Conservation (phyloP, 2,888 invertebrate genomes). For the Blastobasis adustella region DNA sequence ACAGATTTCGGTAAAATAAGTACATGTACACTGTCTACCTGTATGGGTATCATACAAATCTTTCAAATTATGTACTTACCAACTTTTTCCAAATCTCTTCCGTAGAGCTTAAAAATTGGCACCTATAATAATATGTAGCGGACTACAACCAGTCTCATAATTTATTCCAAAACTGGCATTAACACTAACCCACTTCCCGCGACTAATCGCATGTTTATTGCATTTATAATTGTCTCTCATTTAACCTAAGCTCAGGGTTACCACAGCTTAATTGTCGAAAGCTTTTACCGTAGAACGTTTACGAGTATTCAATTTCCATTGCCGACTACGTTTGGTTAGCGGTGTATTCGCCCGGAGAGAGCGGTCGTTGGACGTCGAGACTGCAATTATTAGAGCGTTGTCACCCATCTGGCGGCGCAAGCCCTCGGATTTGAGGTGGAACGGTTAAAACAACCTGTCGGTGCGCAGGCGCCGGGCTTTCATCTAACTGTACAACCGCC, state of each 20-base stretch:
- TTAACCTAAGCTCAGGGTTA: background rate
- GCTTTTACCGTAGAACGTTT: no score
- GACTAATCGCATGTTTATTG: background rate
- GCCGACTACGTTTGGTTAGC: background rate
- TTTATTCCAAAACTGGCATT: background rate
- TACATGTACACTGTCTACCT: background rate
- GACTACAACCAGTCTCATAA: no score
- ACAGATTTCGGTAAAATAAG: no score
- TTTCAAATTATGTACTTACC: no score
- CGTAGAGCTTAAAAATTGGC: no score
- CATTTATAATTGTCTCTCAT: slow-evolving; percentile 1
- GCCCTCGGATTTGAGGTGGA: no score
- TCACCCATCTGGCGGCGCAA: no score
- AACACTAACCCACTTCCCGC: background rate
- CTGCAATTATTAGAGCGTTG: no score
- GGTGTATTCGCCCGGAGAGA: background rate
- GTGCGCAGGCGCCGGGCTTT: slow-evolving; percentile 2
- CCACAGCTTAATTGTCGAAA: background rate
- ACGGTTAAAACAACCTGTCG: slow-evolving; percentile 4
- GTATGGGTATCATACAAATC: background rate
- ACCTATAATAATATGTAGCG: no score
- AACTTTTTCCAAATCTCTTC: no score
- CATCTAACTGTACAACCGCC: slow-evolving; percentile 12
- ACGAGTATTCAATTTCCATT: no score
- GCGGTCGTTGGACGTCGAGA: background rate